Conservation (phyloP, 2,113 vertebrate genomes). For the Peromyscus californicus region DNA sequence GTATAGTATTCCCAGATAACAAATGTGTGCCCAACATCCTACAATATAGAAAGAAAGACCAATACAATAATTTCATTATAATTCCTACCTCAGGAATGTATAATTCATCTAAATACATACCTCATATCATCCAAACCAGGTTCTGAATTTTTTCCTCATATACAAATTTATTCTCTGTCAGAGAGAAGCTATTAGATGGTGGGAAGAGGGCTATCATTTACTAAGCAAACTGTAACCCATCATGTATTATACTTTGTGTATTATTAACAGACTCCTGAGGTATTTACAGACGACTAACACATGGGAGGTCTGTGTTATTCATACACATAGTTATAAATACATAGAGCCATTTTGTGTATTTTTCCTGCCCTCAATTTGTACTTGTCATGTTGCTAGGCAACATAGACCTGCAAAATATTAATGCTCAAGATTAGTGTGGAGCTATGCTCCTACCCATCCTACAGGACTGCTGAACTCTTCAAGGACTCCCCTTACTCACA, state of each 20-base stretch:
- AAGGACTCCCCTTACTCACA: not conserved
- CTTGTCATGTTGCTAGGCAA: constrained; percentile 11
- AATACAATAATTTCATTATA: not conserved
- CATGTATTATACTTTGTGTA: not conserved
- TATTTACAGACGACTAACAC: not conserved
- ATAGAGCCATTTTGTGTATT: not conserved
- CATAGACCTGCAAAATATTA: not conserved
- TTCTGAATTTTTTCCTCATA: not conserved
- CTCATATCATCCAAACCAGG: not conserved
- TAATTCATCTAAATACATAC: too few relatives aligned
- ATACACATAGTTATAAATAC: not conserved
- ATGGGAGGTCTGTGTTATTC: not conserved
- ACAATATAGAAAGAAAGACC: not conserved
- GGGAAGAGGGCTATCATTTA: not conserved
- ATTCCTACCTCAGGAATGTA: not conserved
- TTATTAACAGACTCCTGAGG: not conserved
- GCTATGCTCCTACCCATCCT: not conserved
- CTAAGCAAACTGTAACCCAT: not conserved
- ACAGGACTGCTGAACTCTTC: not conserved
- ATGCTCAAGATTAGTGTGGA: not conserved
- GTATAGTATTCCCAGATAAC: not conserved
- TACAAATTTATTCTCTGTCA: not conserved
- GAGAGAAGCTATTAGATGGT: not conserved
- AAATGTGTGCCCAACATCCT: not conserved
- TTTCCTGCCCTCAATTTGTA: not conserved